Evolutionary conservation across 2,888 invertebrate genomes (phyloP).

Genomic region (Trileptium ribeirensis): DNA sequence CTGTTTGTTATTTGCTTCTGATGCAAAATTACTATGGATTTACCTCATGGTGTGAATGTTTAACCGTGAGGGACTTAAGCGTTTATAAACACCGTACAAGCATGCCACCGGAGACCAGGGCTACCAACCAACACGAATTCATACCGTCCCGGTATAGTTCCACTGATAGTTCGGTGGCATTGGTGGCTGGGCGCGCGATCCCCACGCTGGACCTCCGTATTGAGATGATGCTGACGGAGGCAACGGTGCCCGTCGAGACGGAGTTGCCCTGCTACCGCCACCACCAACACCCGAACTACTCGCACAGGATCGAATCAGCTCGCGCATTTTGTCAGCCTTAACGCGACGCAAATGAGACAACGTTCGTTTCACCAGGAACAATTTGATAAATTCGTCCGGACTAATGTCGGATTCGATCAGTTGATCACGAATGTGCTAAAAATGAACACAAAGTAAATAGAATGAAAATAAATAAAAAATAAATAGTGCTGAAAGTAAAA

Average conservation of each 20-base stretch:
- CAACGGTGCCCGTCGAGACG: slow-evolving; percentile 9
- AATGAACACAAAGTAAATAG: background rate
- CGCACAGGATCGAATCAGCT: slow-evolving; percentile 46
- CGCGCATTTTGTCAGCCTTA: slow-evolving; percentile 83
- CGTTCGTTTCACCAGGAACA: slow-evolving; percentile 69
- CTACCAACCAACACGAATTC: too few species aligned
- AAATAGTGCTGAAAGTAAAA: slow-evolving; percentile 21
- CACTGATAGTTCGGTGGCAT: background rate
- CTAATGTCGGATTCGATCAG: slow-evolving; percentile 57
- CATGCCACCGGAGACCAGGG: too few species aligned
- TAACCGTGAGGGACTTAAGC: too few species aligned
- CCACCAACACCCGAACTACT: background rate
- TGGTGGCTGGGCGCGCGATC: background rate
- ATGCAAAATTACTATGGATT: too few species aligned
- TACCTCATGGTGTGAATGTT: too few species aligned
- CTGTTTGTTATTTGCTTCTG: too few species aligned
- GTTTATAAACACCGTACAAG: too few species aligned
- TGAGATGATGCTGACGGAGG: background rate
- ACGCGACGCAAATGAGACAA: slow-evolving; percentile 73
- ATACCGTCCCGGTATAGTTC: slow-evolving; percentile 16
- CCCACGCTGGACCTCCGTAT: background rate
- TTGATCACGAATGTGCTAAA: slow-evolving; percentile 24
- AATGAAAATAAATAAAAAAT: slow-evolving; percentile 21
- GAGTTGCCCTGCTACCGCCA: too few species aligned
- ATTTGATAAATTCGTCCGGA: slow-evolving; percentile 73